A percentile compares a stretch with the other conserved stretches of the same genome.
Evolutionary conservation across 2,113 vertebrate genomes (phyloP).

Genomic region (Onychostruthus taczanowskii): DNA sequence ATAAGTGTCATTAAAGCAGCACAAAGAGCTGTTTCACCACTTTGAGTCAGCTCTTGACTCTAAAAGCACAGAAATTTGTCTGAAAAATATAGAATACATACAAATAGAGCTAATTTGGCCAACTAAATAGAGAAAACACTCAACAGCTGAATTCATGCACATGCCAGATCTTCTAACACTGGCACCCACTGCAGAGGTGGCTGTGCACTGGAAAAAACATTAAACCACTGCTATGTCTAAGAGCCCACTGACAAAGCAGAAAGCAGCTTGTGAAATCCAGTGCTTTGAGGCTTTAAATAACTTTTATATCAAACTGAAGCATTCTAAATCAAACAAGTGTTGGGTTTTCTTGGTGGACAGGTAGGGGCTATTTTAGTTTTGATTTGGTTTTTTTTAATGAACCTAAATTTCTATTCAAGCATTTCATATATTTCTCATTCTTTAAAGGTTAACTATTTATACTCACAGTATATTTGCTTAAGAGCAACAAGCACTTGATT

Average conservation of each 20-base stretch:
- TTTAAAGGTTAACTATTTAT: neutral
- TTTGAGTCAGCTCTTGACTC: neutral
- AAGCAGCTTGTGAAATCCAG: neutral
- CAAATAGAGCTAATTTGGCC: neutral
- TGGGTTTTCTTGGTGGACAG: accelerated
- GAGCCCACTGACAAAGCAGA: neutral
- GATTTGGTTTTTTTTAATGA: neutral
- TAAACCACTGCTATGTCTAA: neutral
- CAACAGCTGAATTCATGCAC: neutral
- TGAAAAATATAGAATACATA: neutral
- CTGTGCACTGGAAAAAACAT: too few species aligned
- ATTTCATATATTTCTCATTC: neutral
- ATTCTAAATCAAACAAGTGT: neutral
- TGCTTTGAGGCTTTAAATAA: neutral
- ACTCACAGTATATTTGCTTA: neutral
- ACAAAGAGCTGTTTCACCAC: neutral
- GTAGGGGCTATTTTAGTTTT: neutral
- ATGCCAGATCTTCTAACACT: neutral
- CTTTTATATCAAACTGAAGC: neutral
- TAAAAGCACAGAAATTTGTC: neutral
- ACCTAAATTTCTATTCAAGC: neutral
- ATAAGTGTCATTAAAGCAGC: neutral
- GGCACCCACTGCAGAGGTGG: neutral
- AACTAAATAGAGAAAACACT: neutral
- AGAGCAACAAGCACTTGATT: neutral